A percentile compares a stretch with the other conserved stretches of the same genome.
Conservation (phyloP, 2,113 vertebrate species). For the Alosa alosa region DNA sequence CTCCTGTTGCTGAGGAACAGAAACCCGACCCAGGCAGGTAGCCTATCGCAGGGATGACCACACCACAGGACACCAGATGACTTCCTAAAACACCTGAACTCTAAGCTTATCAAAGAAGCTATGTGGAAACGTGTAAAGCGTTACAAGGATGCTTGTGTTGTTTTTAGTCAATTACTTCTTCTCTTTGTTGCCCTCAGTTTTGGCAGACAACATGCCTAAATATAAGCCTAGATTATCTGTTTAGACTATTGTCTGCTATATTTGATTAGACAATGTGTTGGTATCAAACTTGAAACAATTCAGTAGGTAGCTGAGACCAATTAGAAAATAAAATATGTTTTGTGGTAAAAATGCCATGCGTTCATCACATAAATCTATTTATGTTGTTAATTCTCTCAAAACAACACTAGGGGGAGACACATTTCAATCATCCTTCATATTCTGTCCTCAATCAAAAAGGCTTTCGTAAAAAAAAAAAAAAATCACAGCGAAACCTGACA, state of each 20-base stretch:
- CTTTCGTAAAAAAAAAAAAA: not conserved
- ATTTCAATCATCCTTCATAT: not conserved
- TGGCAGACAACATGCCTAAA: not conserved
- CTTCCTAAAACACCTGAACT: not conserved
- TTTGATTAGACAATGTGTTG: not conserved
- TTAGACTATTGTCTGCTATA: not conserved
- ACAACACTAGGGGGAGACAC: constrained; percentile 10
- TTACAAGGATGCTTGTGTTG: not conserved
- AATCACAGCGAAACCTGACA: not conserved
- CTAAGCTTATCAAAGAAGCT: not conserved
- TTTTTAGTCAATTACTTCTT: not conserved
- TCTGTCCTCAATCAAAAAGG: not conserved
- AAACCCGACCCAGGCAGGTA: not conserved
- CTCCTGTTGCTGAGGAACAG: not conserved
- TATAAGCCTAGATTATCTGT: not conserved
- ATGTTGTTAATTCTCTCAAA: not conserved
- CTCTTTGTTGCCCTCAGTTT: not conserved
- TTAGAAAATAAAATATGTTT: not conserved
- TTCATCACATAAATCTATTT: not conserved
- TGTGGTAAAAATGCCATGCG: not conserved
- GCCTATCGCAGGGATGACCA: not conserved
- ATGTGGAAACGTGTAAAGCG: not conserved
- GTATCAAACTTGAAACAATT: not conserved
- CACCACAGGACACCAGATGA: not conserved
- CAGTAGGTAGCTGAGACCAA: not conserved